Evolutionary conservation across 2,797 vertebrate species (phyloP), one percentile per base, ranked within the genome.

Genomic region (Emys orbicularis): DNA sequence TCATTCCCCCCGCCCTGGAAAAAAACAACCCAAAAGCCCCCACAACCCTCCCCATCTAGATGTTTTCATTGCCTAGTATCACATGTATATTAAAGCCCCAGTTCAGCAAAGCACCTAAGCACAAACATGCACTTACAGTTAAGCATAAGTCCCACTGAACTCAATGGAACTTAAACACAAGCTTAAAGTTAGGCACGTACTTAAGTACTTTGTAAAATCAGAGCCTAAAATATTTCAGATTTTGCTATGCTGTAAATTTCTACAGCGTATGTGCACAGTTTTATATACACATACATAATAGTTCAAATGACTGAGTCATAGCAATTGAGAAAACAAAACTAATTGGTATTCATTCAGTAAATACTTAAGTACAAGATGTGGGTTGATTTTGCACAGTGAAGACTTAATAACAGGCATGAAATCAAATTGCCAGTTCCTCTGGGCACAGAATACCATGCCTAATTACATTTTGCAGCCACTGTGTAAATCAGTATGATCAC

Each of bases 291-390:
- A 6, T 84, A 4, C 57, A 34, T 90, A 74, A 81, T 19, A 82
- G 86, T 37, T 3, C 84, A 96, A 96, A 68, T 95, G 76, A 84
- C 74, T 89, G 76, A 93, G 52, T 90, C 86, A 83, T 50, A 83
- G 56, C 0, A 6, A 80, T 74, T 88, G 81, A 91, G 57, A 72
- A 94, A 57, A 15, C 34, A 81, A 95, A 91, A 95, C 84, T 91
- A 91, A 94, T 94, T 95, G 65, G n/a, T 81, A 84, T 94, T 96
- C 83, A 88, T 94, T 95, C 88, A 90, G 34, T 88, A 94, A 97
- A 94, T 68, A 86, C 53, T 77, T 37, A 89, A 84, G 54, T 93
- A 65, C 79, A 95, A 92, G 79, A 54, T 5, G 13, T 83, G 82
- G 86, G 84, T 82, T 94, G 90, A 86, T 89, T 95, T 76, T 76